phyloP scores from a whole-genome alignment of 2,797 vertebrate species.

The Masticophis lateralis region DNA sequence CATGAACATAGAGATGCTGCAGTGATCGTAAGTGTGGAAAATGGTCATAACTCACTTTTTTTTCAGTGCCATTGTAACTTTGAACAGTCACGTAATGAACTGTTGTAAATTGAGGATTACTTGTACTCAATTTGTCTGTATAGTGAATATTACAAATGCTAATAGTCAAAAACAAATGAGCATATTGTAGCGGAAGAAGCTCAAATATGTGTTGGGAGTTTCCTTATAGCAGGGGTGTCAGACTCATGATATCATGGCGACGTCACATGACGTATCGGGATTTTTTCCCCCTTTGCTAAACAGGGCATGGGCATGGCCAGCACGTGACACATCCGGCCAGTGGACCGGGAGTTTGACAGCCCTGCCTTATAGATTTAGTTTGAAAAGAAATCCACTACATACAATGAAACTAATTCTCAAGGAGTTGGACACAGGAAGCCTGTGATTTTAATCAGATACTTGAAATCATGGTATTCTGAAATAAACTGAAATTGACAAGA shows the following conservation, averaged over 20 bases:
- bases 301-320: too few relatives aligned
- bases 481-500: background rate
- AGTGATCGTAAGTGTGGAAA: background rate
- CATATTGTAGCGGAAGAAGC: background rate
- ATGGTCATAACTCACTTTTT: background rate
- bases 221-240: too few relatives aligned
- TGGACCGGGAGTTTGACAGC: background rate
- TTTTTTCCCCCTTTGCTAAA: too few relatives aligned
- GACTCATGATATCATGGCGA: fast-evolving
- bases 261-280: fast-evolving
- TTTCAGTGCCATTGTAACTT: background rate
- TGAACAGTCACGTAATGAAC: background rate
- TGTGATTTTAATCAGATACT: background rate
- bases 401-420: background rate
- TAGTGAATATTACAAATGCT: background rate
- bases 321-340: fast-evolving
- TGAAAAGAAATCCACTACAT: background rate
- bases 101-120: background rate
- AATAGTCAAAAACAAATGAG: background rate
- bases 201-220: too few relatives aligned
- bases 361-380: background rate
- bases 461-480: background rate
- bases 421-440: background rate
- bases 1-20: background rate
- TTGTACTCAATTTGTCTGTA: background rate